Evolutionary conservation across 92 coral and sea anemone species (phyloP).

Genomic region (Micromussa lordhowensis): DNA sequence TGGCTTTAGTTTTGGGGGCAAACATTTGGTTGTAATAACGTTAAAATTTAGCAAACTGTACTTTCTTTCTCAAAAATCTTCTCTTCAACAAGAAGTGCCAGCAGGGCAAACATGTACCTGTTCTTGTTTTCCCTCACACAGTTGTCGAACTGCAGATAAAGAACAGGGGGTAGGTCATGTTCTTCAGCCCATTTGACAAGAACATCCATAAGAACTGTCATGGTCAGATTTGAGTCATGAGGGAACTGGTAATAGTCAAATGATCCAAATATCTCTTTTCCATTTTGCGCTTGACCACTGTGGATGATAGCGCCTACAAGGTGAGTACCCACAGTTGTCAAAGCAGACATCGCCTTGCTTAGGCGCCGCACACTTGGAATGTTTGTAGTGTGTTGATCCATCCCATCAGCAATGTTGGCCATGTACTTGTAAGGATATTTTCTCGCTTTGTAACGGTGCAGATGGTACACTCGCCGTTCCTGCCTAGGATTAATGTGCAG

Average conservation of each 20-base stretch:
- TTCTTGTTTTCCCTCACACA: constrained; percentile 68
- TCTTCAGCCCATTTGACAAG: constrained; percentile 33
- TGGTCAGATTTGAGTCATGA: constrained; percentile 63
- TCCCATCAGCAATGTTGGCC: too few relatives aligned
- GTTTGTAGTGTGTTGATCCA: too few relatives aligned
- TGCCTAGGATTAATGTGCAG: too few relatives aligned
- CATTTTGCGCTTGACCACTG: constrained; percentile 9
- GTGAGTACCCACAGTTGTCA: too few relatives aligned
- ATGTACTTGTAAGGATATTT: too few relatives aligned
- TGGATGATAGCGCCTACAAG: too few relatives aligned
- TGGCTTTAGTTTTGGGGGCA: too few relatives aligned
- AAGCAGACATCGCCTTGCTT: too few relatives aligned
- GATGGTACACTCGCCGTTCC: background rate
- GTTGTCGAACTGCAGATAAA: constrained; percentile 69
- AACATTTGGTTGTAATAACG: background rate
- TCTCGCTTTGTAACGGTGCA: constrained; percentile 5
- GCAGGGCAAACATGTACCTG: constrained; percentile 16
- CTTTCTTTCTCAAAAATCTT: constrained; percentile 62
- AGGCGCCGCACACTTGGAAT: too few relatives aligned
- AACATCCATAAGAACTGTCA: constrained; percentile 27
- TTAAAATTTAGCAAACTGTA: too few relatives aligned
- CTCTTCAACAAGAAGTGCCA: constrained; percentile 53
- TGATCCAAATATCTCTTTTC: constrained; percentile 35
- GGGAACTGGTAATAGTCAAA: constrained; percentile 66
- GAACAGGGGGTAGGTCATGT: constrained; percentile 52